These are phyloP conservation scores for Lissocephala sabroskyi DNA, from an alignment of 2,888 invertebrate genomes.

Conservation along the genomic window DNA sequence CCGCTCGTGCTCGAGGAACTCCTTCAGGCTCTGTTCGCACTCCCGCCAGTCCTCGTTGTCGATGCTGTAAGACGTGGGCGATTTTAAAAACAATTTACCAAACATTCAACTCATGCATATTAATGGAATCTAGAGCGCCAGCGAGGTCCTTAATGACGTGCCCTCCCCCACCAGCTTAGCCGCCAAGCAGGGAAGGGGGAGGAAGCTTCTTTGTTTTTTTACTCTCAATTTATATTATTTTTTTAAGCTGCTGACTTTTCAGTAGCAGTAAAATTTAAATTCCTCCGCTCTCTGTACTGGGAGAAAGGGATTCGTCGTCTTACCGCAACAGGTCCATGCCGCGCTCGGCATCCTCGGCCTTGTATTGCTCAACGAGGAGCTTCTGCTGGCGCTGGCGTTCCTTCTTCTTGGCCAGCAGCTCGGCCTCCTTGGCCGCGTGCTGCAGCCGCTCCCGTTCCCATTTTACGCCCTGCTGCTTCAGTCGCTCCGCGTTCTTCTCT, in stretches of 20 bases:
- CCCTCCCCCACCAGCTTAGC: no score
- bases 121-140: no score
- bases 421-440: constrained; percentile 65
- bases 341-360: constrained; percentile 61
- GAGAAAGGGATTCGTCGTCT: constrained; percentile 9
- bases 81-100: constrained; percentile 13
- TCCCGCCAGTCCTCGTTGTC: constrained; percentile 68
- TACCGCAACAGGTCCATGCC: constrained; percentile 71
- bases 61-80: constrained; percentile 47
- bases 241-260: no score
- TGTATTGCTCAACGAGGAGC: constrained; percentile 62
- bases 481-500: constrained; percentile 70
- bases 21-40: constrained; percentile 68
- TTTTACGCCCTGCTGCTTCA: constrained; percentile 69
- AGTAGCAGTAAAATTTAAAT: no score
- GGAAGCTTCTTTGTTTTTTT: no score
- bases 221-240: no score
- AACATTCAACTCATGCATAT: constrained; percentile 34
- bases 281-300: no score
- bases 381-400: constrained; percentile 53
- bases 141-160: no score
- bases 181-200: no score
- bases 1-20: constrained; percentile 67
- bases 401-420: constrained; percentile 51
- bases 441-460: constrained; percentile 70